Base-by-base conservation (phyloP, 2,113 vertebrate genomes). In the Megaceryle torquata region DNA sequence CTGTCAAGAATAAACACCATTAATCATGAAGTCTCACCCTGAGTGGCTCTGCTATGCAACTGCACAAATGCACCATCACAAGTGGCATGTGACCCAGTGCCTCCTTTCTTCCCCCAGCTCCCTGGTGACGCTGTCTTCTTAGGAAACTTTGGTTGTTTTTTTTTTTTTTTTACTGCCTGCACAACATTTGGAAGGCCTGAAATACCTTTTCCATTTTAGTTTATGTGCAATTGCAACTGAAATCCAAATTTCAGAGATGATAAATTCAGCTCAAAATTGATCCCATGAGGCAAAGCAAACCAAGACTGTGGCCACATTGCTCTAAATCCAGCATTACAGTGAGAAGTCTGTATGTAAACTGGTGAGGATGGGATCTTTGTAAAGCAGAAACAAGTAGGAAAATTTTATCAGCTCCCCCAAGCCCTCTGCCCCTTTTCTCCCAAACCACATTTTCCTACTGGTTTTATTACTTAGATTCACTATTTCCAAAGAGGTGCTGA, bases 1-100 rank as follows among this genome's bases (percentile, higher is more conserved):
- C 99, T 99, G 99, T 99, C 99, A 99, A 99, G 99, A 99, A 99
- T 99, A 99, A 99, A 99, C 99, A 99, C 99, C 99, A 99, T 99
- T 99, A 99, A 99, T 99, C 99, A 99, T 99, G 98, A 98, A 98
- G 99, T 96, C 98, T 98, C 97, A 98, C 97, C 96, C 97, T 98
- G 98, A 98, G 98, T 98, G 98, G 97, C 98, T 98, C 97, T 96
- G 98, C 98, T 98, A 97, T 97, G 96, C 97, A 96, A 97, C 97
- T 97, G 97, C 96, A 97, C 96, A 97, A 97, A 97, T 78, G 97
- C 68, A 96, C 88, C 93, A 82, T 96, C 96, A 95, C 81, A 94
- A 92, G 92, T 96, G 96, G 95, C 96, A 96, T 82, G 93, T 97
- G 97, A 98, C 98, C 98, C 96, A 96, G 31, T 65, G 94, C 93